Evolutionary conservation across 2,888 invertebrate species (phyloP).

Genomic region (Agonopterix heracliana): DNA sequence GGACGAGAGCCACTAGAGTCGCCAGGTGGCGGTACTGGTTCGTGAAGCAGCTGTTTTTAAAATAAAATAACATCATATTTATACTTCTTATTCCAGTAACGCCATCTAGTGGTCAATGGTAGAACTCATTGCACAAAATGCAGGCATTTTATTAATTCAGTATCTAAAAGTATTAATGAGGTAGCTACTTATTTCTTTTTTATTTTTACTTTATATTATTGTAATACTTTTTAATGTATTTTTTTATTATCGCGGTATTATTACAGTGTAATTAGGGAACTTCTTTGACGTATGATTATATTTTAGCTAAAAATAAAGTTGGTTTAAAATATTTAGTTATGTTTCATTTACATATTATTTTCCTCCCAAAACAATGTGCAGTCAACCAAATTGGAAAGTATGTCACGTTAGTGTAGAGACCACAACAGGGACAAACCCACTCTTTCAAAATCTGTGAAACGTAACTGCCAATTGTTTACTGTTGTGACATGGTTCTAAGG

Average conservation of each 20-base stretch:
- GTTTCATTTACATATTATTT: conserved; percentile 37
- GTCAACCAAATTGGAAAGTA: too few relatives aligned
- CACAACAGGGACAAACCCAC: too few relatives aligned
- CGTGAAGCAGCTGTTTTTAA: too few relatives aligned
- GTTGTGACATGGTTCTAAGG: too few relatives aligned
- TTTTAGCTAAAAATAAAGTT: conserved; percentile 77
- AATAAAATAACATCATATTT: too few relatives aligned
- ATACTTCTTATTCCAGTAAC: too few relatives aligned
- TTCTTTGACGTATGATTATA: conserved; percentile 76
- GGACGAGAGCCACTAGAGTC: not conserved
- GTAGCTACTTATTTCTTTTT: conserved; percentile 48
- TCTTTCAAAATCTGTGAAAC: too few relatives aligned
- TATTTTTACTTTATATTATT: conserved; percentile 27
- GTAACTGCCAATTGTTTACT: too few relatives aligned
- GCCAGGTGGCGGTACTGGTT: too few relatives aligned
- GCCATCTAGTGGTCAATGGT: too few relatives aligned
- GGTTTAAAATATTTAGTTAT: conserved; percentile 61
- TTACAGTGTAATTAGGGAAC: conserved; percentile 65
- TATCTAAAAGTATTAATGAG: conserved; percentile 37
- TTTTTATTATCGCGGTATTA: conserved; percentile 59
- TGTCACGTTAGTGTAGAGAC: too few relatives aligned
- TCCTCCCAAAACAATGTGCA: not conserved
- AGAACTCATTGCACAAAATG: conserved; percentile 28
- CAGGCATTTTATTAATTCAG: conserved; percentile 27
- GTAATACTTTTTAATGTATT: conserved; percentile 24